These are phyloP conservation scores for Coracopsis vasa DNA, from an alignment of 2,113 vertebrate genomes.

Conservation along the genomic window DNA sequence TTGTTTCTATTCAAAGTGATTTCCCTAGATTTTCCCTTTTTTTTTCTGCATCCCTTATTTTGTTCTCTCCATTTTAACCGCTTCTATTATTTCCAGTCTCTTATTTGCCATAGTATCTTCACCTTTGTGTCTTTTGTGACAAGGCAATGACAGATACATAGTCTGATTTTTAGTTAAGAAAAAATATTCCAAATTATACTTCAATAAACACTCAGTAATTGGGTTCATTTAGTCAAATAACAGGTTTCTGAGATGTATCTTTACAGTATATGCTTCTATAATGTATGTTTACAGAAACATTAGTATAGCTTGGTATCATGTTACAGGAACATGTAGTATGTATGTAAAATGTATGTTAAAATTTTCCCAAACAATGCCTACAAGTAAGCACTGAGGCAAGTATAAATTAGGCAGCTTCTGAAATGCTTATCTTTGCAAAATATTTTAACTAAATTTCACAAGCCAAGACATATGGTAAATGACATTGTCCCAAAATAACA, in stretches of 20 bases:
- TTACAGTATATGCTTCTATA: background rate
- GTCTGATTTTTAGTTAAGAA: background rate
- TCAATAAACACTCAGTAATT: background rate
- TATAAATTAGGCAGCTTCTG: background rate
- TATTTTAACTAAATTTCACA: constrained; percentile 5
- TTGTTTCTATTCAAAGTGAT: background rate
- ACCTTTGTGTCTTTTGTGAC: background rate
- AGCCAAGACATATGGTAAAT: constrained; percentile 10
- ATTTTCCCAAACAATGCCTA: background rate
- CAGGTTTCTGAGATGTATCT: background rate
- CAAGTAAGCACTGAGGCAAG: background rate
- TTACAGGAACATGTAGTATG: background rate
- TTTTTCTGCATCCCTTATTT: background rate
- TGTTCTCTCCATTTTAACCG: background rate
- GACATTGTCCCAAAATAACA: background rate
- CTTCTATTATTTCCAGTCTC: background rate
- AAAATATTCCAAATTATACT: background rate
- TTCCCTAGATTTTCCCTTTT: background rate
- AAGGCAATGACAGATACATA: background rate
- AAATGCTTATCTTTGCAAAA: constrained; percentile 1
- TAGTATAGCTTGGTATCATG: background rate
- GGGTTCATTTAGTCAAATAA: background rate
- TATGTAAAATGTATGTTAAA: background rate
- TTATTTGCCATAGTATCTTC: background rate
- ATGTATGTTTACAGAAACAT: background rate